Evolutionary conservation across 2,797 vertebrate species (phyloP), one percentile per base, ranked within the genome.

Genomic region (Syngnathus acus): DNA sequence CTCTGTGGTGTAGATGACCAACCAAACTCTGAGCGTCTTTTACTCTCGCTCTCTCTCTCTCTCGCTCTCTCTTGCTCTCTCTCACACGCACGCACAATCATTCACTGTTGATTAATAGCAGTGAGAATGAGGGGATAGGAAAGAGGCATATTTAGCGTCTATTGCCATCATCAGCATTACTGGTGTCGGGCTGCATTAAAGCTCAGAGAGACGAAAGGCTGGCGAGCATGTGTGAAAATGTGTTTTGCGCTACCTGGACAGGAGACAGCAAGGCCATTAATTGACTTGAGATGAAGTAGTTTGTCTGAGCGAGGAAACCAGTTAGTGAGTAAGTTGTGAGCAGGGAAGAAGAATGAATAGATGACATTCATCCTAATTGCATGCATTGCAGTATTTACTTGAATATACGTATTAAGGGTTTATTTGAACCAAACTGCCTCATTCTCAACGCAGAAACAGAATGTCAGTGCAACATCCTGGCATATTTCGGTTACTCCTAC

Each of bases 1-100:
- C 88, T 91, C 85, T 88, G 84, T 70, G 82, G 82, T 89, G 87
- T 81, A 73, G 84, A 84, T 85, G 88, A 90, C 80, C 68, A 64
- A 78, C 86, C 84, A 84, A 86, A 86, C 76, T 83, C 79, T 66
- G 64, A 55, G 64, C 58, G 4, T 60, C 58, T 69, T 69, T 70
- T 43, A 42, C 69, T 51, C 48, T 51, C 48, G 43, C 19, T 72
- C 72, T 69, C 65, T 63, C 64, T 42, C 66, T 26, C 63, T 61
- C 59, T 57, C 68, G 39, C 19, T 69, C 70, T 68, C 65, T 43
- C 26, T 72, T 71, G 67, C 65, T 62, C 66, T 40, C 65, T 23
- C 62, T 63, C 40, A 42, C 40, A 42, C 40, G 9, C 8, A 42
- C 40, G 10, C 64, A 55, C 69, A 64, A 71, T 77, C 76, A 65